These are phyloP conservation scores for Chascanopsetta lugubris DNA, from an alignment of 2,113 vertebrate species.

Conservation along the genomic window DNA sequence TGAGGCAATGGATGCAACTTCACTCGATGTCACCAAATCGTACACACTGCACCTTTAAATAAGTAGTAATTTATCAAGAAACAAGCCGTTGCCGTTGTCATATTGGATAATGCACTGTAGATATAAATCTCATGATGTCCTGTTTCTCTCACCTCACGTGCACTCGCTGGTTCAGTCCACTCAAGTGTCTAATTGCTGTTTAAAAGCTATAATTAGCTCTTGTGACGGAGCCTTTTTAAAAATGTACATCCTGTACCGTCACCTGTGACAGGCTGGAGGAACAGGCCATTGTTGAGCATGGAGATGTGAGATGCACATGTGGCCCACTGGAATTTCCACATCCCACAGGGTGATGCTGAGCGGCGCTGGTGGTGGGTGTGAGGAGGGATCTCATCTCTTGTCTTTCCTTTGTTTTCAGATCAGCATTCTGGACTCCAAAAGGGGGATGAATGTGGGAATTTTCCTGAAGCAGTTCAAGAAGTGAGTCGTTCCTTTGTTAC, in stretches of 20 bases:
- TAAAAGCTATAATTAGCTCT: slow-evolving; percentile 38
- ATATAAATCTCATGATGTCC: no score
- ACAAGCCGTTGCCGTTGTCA: no score
- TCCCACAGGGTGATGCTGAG: slow-evolving; percentile 17
- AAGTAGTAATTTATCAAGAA: no score
- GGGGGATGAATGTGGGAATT: slow-evolving; percentile 97
- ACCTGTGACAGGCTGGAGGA: no score
- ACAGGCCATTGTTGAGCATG: slow-evolving; percentile 36
- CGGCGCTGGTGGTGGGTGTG: not conserved
- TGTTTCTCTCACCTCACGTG: not conserved
- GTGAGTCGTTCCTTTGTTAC: slow-evolving; percentile 81
- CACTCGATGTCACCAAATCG: no score
- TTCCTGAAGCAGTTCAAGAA: slow-evolving; percentile 98
- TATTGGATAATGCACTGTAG: not conserved
- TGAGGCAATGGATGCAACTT: no score
- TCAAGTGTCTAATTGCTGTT: slow-evolving; percentile 14
- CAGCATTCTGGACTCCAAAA: slow-evolving; percentile 94
- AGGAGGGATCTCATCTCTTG: not conserved
- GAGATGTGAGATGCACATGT: slow-evolving; percentile 18
- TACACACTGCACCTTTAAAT: no score
- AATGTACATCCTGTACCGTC: slow-evolving; percentile 28
- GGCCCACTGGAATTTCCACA: slow-evolving; percentile 53
- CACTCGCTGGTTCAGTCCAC: not conserved
- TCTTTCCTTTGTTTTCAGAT: slow-evolving; percentile 76
- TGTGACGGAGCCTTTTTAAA: slow-evolving; percentile 27